Evolutionary conservation across 1,140 invertebrate genomes (phyloP).

Genomic region (Drosophila miranda): DNA sequence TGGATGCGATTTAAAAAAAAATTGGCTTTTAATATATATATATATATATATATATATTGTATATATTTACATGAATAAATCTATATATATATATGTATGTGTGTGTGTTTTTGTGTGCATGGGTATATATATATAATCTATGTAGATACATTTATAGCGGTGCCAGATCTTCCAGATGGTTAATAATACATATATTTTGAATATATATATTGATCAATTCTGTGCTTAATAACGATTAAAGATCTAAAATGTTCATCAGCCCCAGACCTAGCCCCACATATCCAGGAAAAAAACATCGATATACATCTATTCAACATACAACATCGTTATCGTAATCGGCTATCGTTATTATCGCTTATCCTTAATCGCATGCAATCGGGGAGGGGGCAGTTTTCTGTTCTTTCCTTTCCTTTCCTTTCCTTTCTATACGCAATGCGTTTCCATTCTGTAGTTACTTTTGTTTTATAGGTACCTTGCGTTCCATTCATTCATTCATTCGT

Average conservation of each 20-base stretch:
- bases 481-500: conserved; percentile 12
- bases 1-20: conserved; percentile 47
- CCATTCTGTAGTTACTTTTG: conserved; percentile 46
- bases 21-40: conserved; percentile 55
- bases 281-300: conserved; percentile 34
- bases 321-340: conserved; percentile 14
- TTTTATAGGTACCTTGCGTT: conserved; percentile 71
- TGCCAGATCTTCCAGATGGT: conserved; percentile 48
- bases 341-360: conserved; percentile 25
- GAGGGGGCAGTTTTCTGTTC: background rate
- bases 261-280: conserved; percentile 2
- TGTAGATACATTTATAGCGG: conserved; percentile 48
- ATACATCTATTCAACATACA: conserved; percentile 45
- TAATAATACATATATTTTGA: conserved; percentile 73
- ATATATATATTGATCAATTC: conserved; percentile 68
- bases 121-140: conserved; percentile 15
- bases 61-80: conserved; percentile 65
- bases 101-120: conserved; percentile 2
- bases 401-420: background rate
- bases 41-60: conserved; percentile 42
- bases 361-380: conserved; percentile 3
- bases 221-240: conserved; percentile 48
- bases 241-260: conserved; percentile 39
- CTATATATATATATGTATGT: conserved; percentile 40
- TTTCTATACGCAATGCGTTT: background rate